Conservation (phyloP, 53 echinoderm and acorn worm species). For the Echinometra lucunter region DNA sequence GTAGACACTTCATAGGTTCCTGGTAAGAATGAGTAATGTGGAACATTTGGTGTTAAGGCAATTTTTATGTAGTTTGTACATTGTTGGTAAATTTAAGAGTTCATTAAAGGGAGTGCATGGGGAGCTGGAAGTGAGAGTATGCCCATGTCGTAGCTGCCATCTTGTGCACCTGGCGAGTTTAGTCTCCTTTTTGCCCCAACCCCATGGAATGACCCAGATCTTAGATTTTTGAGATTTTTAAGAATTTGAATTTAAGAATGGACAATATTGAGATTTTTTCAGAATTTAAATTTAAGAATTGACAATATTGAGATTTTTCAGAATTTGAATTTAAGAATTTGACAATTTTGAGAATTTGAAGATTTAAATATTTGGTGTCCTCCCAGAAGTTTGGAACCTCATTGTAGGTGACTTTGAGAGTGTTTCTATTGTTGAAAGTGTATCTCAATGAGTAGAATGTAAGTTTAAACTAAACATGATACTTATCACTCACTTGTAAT, state of each 20-base stretch:
- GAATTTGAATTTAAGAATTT: no score
- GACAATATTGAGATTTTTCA: constrained; percentile 17
- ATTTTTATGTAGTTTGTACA: constrained; percentile 39
- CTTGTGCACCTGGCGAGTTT: no score
- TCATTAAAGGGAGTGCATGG: no score
- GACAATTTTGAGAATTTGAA: not conserved
- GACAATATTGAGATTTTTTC: not conserved
- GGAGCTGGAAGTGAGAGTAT: no score
- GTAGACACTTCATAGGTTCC: constrained; percentile 40
- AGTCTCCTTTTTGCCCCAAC: no score
- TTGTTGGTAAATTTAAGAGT: no score
- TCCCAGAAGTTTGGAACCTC: constrained; percentile 40
- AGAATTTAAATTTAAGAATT: constrained; percentile 28
- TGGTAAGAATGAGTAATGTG: constrained; percentile 34
- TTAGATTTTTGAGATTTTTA: no score
- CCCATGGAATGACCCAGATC: no score
- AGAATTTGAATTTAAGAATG: constrained; percentile 4
- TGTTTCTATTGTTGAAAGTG: constrained; percentile 40
- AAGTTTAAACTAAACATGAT: no score
- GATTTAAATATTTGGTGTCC: constrained; percentile 40
- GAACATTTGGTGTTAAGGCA: constrained; percentile 36
- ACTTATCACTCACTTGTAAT: no score
- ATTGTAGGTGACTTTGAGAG: constrained; percentile 34
- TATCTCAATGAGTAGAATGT: constrained; percentile 33
- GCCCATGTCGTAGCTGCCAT: no score